A percentile compares a stretch with the other conserved stretches of the same genome.
phyloP scores from a whole-genome alignment of 2,113 vertebrate genomes.

The Ictidomys tridecemlineatus region DNA sequence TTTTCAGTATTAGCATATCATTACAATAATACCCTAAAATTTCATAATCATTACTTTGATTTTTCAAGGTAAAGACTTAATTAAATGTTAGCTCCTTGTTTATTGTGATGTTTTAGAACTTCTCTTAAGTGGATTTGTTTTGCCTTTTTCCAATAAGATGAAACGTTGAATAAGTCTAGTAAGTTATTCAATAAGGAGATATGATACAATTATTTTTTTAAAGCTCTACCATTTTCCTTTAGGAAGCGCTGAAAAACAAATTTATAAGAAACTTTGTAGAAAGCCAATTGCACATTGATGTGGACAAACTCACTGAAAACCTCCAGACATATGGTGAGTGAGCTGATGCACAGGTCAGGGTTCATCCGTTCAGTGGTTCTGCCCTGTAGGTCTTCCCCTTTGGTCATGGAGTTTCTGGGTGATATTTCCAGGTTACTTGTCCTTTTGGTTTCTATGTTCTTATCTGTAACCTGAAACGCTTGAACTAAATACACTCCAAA shows the following conservation, averaged over 20 bases:
- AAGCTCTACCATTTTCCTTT: slow-evolving; percentile 50
- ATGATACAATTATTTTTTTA: not conserved
- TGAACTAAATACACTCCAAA: not conserved
- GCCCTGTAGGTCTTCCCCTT: accelerated
- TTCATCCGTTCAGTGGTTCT: accelerated
- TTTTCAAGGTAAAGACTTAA: not conserved
- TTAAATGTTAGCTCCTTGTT: not conserved
- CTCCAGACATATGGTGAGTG: slow-evolving; percentile 84
- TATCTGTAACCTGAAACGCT: not conserved
- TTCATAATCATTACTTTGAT: not conserved
- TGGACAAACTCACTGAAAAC: slow-evolving; percentile 73
- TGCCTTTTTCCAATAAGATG: not conserved
- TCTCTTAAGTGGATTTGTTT: not conserved
- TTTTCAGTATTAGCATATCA: not conserved
- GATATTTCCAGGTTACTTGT: not conserved
- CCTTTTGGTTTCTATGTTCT: not conserved
- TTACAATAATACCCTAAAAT: not conserved
- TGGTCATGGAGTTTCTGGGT: not conserved
- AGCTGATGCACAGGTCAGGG: not conserved
- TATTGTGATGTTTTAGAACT: not conserved
- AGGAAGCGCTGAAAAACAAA: slow-evolving; percentile 84
- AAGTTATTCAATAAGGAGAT: not conserved
- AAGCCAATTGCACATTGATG: slow-evolving; percentile 83
- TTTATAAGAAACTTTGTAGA: slow-evolving; percentile 87
- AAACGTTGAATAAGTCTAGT: not conserved